These are phyloP conservation scores for Drosophila diplacantha DNA, from an alignment of 2,888 invertebrate species.

Conservation along the genomic window DNA sequence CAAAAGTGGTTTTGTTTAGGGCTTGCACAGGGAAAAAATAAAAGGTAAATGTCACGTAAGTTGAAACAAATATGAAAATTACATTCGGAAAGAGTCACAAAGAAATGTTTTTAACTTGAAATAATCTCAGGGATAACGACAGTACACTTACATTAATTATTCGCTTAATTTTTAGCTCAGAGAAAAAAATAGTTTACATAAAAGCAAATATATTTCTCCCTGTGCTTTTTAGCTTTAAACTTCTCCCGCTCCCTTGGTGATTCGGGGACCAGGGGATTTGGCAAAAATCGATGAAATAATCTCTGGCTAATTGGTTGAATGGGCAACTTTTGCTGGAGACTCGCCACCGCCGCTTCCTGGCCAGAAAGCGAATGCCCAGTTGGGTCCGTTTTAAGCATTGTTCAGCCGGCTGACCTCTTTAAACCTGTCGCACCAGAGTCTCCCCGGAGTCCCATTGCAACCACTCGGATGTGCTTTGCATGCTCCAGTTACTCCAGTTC, in stretches of 20 bases:
- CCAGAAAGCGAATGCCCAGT: slow-evolving; percentile 35
- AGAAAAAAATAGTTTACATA: not conserved
- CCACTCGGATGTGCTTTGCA: slow-evolving; percentile 70
- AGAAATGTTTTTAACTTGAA: not conserved
- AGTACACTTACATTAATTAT: no score
- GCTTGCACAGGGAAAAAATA: slow-evolving; percentile 12
- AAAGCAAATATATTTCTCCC: not conserved
- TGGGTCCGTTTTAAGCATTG: slow-evolving; percentile 40
- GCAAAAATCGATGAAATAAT: slow-evolving; percentile 41
- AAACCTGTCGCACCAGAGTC: slow-evolving; percentile 42
- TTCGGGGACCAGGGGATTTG: slow-evolving; percentile 13
- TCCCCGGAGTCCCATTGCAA: slow-evolving; percentile 42
- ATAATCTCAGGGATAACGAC: not conserved
- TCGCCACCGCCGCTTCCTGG: slow-evolving; percentile 12
- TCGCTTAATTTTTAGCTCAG: not conserved
- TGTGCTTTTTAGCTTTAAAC: not conserved
- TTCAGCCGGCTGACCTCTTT: slow-evolving; percentile 38
- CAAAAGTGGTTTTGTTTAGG: slow-evolving; percentile 33
- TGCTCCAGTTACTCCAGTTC: slow-evolving; percentile 57
- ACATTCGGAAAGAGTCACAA: not conserved
- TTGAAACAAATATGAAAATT: no score
- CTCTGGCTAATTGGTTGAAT: slow-evolving; percentile 42
- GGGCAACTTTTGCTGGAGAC: slow-evolving; percentile 35
- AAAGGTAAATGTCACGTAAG: not conserved
- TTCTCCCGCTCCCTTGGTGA: not conserved